Percentiles rank a stretch among this genome's conserved stretches.
These are phyloP conservation scores for Onchidella celtica DNA, from an alignment of 2,888 invertebrate genomes.

Conservation along the genomic window DNA sequence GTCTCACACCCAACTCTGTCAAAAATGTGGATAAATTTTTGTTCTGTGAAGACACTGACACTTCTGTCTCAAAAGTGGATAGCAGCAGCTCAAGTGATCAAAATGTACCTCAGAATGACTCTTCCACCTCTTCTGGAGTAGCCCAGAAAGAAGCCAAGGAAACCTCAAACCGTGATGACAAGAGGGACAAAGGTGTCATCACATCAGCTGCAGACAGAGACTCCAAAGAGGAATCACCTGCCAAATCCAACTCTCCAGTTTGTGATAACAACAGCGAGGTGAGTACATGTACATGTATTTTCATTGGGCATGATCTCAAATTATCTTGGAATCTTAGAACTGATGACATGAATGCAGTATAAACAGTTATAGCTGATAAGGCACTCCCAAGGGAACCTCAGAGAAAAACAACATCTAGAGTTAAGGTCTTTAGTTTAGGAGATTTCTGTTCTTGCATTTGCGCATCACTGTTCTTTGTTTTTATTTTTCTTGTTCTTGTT, in stretches of 20 bases:
- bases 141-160: background rate
- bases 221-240: conserved; percentile 37
- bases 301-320: no score
- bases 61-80: background rate
- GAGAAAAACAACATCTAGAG: no score
- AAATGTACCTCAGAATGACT: background rate
- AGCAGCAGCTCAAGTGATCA: background rate
- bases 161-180: background rate
- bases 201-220: background rate
- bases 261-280: conserved; percentile 74
- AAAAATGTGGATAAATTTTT: background rate
- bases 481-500: no score
- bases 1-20: background rate
- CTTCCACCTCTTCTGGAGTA: background rate
- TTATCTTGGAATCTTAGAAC: no score
- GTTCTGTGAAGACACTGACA: background rate
- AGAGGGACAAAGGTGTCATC: background rate
- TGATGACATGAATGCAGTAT: no score
- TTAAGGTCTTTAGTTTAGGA: no score
- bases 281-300: conserved; percentile 35
- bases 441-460: no score
- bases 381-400: no score
- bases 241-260: conserved; percentile 60
- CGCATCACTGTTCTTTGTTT: no score
- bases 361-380: no score